A percentile compares a stretch with the other conserved stretches of the same genome.
Conservation (phyloP, 2,888 invertebrate genomes). For the Camptogramma bilineatum region DNA sequence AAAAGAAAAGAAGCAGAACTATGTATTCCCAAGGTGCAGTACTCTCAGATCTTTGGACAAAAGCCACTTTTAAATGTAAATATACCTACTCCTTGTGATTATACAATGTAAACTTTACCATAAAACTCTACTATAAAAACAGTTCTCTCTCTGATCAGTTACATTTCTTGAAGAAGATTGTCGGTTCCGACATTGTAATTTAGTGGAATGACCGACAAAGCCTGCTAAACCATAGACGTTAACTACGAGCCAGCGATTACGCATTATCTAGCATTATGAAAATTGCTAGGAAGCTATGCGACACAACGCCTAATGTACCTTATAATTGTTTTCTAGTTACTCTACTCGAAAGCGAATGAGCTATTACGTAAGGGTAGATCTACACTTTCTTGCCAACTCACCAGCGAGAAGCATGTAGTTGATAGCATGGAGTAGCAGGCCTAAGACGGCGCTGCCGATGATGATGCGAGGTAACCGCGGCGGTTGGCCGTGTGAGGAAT, state of each 20-base stretch:
- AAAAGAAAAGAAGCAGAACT: too few relatives aligned
- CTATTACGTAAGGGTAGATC: slow-evolving; percentile 20
- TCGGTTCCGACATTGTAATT: slow-evolving; percentile 5
- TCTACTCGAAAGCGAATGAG: slow-evolving; percentile 14
- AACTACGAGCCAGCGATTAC: slow-evolving; percentile 11
- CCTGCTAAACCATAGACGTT: not conserved
- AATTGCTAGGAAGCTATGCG: slow-evolving; percentile 26
- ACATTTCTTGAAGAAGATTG: slow-evolving; percentile 8
- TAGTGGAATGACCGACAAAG: slow-evolving; percentile 11
- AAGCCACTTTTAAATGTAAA: too few relatives aligned
- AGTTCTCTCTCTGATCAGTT: not conserved
- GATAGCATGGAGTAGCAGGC: slow-evolving; percentile 90
- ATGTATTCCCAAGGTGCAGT: not conserved
- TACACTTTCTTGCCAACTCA: slow-evolving; percentile 51
- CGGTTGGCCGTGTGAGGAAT: slow-evolving; percentile 82
- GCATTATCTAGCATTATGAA: slow-evolving; percentile 16
- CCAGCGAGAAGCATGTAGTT: slow-evolving; percentile 93
- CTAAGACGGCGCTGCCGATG: slow-evolving; percentile 91
- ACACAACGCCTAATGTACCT: slow-evolving; percentile 10
- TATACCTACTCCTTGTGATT: too few relatives aligned
- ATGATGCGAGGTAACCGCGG: slow-evolving; percentile 89
- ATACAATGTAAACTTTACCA: not conserved
- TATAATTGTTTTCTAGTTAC: slow-evolving; percentile 19
- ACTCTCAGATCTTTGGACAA: too few relatives aligned
- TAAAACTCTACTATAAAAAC: too few relatives aligned